Base-by-base conservation (phyloP, 2,888 invertebrate species). In the Halictus ligatus region DNA sequence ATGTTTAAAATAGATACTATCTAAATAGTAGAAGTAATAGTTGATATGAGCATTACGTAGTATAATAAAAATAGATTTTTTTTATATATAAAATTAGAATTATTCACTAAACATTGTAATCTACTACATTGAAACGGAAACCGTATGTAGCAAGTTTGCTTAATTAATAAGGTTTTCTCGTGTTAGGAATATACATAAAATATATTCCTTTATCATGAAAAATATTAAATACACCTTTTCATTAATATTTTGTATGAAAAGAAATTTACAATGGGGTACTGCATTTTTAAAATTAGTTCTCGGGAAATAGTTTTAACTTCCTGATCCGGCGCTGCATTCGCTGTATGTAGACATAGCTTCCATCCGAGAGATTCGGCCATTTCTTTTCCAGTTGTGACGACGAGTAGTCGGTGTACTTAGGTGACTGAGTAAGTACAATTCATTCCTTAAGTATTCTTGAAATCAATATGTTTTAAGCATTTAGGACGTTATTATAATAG, bases 341-440 rank as follows among this genome's bases (percentile, higher is more conserved):
- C 21, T 69, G 25, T 54, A 54, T 69, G 25, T 54, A 54, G 21
- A 54, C 15, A 48, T 43, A 13, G 74, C 40, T 78, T 82, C 54
- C 74, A 15, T 4, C 1, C 4, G 25, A 13, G 8, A 0, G 12
- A 12, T 81, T 92, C 92, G 89, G 90, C 90, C 92, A 92, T 93
- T 93, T 93, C 84, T 73, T 13, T 83, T 80, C 40, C 21, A 50
- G 72, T 81, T 81, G 21, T 50, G 72, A 43, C 58, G 60, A 43
- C 15, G 88, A 50, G 21, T 40, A 86, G 92, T 88, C 83, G 91
- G 87, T 86, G n/a, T 74, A 83, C 75, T 84, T 69, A 75, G 43
- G 29, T 25, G 29, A 48, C 54, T 35, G 87, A 86, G 91, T 92
- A 84, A 91, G 91, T 93, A 79, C 15, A 58, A 78, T 25, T 58